Evolutionary conservation across 2,113 vertebrate species (phyloP), one percentile per base, ranked within the genome.

Genomic region (Psittacula cyanocephala): DNA sequence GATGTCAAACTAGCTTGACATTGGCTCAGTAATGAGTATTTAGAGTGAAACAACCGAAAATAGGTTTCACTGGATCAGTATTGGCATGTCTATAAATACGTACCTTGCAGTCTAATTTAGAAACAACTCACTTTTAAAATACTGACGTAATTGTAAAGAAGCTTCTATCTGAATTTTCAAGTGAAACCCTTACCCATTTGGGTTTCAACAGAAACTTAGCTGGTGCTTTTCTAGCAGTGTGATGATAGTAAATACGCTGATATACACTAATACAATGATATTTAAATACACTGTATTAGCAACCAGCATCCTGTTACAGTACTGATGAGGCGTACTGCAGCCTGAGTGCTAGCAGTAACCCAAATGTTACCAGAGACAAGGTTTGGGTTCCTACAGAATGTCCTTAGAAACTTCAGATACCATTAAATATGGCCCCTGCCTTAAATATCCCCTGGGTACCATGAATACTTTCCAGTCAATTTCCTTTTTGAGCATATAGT

Each of bases 1-100:
- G 81, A 71, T 43, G 68, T 91, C 86, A 79, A 76, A 95, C 91
- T 64, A 93, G 50, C 35, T 64, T 88, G 72, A 80, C 47, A 55
- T 63, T 27, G 75, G 72, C 63, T 85, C 69, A 52, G 70, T 93
- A 95, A 95, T 52, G 47, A 95, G 78, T 50, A 60, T 88, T 92
- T 67, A 70, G 69, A 80, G 74, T 43, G 67, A 75, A 86, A 52
- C 53, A 78, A 63, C 20, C 57, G 55, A 63, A 81, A 67, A 89
- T 39, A 71, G 68, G 62, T 85, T 60, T 47, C 44, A 64, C 44
- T 52, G 47, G 53, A 60, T 86, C 89, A 88, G 10, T 52, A 16
- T 57, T 70, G 81, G n/a, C 44, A 44, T 69, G 52, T 72, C 53
- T 70, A 8, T 31, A 63, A 70, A 76, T 41, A 46, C 4, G 33